Evolutionary conservation across 2,888 invertebrate species (phyloP).

Genomic region (Hylaea fasciaria): DNA sequence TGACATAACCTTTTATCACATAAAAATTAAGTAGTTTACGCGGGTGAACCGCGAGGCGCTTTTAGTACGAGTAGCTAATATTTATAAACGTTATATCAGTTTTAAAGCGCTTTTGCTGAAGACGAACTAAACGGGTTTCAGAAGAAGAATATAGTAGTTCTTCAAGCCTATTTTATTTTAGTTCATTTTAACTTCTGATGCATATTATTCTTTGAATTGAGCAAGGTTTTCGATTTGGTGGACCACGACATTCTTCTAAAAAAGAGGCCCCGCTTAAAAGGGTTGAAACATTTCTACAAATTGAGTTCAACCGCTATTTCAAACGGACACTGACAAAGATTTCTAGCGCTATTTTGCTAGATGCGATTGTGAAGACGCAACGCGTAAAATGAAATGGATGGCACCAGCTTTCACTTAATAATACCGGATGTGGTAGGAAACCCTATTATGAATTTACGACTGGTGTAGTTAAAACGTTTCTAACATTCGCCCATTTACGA

Average conservation of each 20-base stretch:
- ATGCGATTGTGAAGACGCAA: not conserved
- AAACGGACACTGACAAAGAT: not conserved
- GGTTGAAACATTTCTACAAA: no score
- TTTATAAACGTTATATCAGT: no score
- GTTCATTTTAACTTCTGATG: not conserved
- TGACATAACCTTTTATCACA: no score
- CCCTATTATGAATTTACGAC: not conserved
- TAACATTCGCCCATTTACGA: not conserved
- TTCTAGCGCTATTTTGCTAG: not conserved
- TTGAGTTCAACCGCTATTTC: not conserved
- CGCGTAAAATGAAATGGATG: constrained; percentile 1
- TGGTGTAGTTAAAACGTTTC: not conserved
- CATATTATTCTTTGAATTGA: no score
- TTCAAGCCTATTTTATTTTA: no score
- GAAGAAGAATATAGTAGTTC: no score
- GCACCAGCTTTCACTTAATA: constrained; percentile 17
- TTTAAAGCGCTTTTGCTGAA: no score
- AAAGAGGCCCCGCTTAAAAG: not conserved
- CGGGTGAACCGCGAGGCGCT: no score
- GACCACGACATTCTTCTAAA: not conserved
- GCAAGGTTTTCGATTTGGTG: no score
- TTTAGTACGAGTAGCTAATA: no score
- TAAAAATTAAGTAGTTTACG: no score
- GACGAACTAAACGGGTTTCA: no score
- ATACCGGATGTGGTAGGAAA: constrained; percentile 9